phyloP scores from a whole-genome alignment of 2,888 invertebrate genomes.

The Acleris sparsana region DNA sequence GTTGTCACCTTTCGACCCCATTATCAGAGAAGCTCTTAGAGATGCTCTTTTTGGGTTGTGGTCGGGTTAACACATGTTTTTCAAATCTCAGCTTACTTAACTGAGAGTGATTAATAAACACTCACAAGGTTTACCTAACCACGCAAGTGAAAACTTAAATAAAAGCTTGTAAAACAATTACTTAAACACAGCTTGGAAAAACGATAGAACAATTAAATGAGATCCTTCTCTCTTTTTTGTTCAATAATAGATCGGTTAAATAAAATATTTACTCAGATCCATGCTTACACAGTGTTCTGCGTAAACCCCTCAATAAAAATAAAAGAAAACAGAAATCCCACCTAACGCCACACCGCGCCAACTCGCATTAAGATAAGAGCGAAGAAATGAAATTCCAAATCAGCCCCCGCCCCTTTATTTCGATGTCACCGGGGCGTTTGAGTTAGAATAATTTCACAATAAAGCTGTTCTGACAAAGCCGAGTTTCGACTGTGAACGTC shows the following conservation, averaged over 20 bases:
- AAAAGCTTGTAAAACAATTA: no score
- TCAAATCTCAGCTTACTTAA: no score
- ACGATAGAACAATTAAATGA: no score
- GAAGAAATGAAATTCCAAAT: slow-evolving; percentile 63
- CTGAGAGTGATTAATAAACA: no score
- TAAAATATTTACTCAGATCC: slow-evolving; percentile 11
- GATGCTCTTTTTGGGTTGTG: no score
- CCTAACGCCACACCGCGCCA: slow-evolving; percentile 50
- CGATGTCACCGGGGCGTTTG: slow-evolving; percentile 53
- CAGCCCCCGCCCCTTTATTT: slow-evolving; percentile 55
- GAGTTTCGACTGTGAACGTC: slow-evolving; percentile 56
- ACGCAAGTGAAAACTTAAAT: no score
- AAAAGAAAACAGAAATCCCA: slow-evolving; percentile 47
- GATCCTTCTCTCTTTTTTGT: neutral
- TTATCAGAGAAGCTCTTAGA: no score
- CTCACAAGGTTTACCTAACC: no score
- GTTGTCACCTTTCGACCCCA: no score
- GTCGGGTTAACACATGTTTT: no score
- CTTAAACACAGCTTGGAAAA: no score
- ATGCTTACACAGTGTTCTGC: slow-evolving; percentile 22
- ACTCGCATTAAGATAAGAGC: slow-evolving; percentile 61
- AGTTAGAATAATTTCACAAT: slow-evolving; percentile 57
- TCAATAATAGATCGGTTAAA: neutral
- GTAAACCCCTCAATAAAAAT: slow-evolving; percentile 47
- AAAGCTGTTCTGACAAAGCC: slow-evolving; percentile 59